Conservation (phyloP, 2,113 vertebrate species). For the Rhegmatorhina hoffmannsi region DNA sequence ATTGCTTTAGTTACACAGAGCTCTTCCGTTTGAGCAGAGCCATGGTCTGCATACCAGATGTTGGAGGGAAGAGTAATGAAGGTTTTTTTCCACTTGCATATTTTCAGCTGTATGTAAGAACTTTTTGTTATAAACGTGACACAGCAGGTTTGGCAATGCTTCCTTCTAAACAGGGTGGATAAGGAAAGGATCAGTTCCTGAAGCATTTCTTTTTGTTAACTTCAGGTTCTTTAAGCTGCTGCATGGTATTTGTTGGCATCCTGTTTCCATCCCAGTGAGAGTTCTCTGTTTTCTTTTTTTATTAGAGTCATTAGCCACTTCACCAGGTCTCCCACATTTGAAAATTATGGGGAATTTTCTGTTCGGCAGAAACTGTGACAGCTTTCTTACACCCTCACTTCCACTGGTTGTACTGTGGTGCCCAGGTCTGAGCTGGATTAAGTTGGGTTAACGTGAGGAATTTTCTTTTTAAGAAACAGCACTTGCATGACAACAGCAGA, state of each 20-base stretch:
- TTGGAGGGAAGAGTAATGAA: not conserved
- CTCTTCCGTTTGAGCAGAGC: not conserved
- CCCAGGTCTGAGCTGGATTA: not conserved
- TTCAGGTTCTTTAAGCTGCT: not conserved
- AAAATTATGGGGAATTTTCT: not conserved
- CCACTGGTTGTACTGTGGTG: not conserved
- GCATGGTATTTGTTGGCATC: not conserved
- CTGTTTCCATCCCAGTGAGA: not conserved
- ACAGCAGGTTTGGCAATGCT: constrained; percentile 33
- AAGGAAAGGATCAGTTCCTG: not conserved
- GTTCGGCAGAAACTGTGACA: not conserved
- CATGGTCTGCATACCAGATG: constrained; percentile 42
- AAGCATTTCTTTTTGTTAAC: not conserved
- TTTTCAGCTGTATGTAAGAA: constrained; percentile 40
- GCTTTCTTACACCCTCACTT: not conserved
- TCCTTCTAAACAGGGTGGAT: not conserved
- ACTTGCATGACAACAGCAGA: not conserved
- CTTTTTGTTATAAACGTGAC: constrained; percentile 6
- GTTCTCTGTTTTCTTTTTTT: not conserved
- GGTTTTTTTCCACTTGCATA: not conserved
- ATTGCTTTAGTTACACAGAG: not conserved
- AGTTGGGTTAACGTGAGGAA: not conserved
- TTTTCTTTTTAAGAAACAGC: not conserved
- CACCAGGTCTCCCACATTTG: not conserved
- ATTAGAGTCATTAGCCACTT: not conserved